These are phyloP conservation scores for Muntiacus muntjak DNA, from an alignment of 2,113 vertebrate genomes.

Conservation along the genomic window DNA sequence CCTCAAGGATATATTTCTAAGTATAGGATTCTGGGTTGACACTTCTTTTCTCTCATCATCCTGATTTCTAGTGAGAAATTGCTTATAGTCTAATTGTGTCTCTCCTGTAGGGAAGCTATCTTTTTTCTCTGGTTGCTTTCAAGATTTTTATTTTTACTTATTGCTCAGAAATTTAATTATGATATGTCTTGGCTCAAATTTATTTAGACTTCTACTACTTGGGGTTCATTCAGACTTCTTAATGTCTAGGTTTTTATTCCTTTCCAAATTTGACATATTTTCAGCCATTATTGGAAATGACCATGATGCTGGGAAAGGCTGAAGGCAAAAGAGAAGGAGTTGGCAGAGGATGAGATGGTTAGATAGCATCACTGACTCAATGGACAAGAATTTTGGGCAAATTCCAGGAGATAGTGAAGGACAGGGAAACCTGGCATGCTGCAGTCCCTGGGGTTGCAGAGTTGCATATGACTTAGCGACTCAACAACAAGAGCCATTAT, in stretches of 20 bases:
- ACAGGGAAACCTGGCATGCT: neutral
- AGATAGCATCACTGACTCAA: neutral
- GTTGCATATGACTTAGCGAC: neutral
- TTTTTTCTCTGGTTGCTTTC: neutral
- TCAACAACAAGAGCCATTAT: neutral
- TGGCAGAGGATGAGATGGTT: neutral
- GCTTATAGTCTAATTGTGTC: neutral
- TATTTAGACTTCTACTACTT: neutral
- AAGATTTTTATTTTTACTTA: neutral
- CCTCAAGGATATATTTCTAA: neutral
- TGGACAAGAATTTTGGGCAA: neutral
- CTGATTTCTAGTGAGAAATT: neutral
- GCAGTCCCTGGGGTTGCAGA: neutral
- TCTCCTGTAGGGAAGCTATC: neutral
- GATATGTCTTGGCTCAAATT: neutral
- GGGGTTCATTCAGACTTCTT: neutral
- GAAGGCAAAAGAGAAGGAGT: neutral
- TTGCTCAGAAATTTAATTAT: neutral
- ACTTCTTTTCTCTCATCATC: neutral
- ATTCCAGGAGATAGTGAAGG: neutral
- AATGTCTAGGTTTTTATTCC: neutral
- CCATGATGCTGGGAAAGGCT: neutral
- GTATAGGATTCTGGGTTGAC: neutral
- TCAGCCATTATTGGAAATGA: neutral
- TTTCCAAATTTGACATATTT: neutral